These are phyloP conservation scores for Syngnathus floridae DNA, from an alignment of 2,113 vertebrate species.

Conservation along the genomic window DNA sequence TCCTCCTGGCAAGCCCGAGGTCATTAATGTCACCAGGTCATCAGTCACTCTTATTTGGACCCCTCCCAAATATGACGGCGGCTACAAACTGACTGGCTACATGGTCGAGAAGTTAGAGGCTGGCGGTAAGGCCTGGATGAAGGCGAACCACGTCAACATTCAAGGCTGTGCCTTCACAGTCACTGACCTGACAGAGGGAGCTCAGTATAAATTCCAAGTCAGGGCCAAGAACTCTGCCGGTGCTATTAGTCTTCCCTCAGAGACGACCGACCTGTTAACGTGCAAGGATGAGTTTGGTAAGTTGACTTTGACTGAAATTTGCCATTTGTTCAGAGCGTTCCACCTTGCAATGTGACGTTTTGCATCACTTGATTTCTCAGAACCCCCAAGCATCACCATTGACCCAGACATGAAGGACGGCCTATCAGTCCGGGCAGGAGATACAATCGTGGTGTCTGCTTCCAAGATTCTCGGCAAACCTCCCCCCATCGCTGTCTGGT, in stretches of 20 bases:
- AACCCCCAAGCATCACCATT: constrained; percentile 89
- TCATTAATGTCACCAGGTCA: constrained; percentile 87
- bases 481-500: constrained; percentile 88
- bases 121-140: constrained; percentile 86
- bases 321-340: background rate
- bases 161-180: constrained; percentile 91
- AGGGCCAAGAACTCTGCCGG: constrained; percentile 94
- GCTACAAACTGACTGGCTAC: constrained; percentile 92
- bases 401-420: constrained; percentile 92
- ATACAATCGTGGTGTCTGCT: constrained; percentile 85
- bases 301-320: constrained; percentile 19
- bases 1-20: constrained; percentile 96
- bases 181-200: constrained; percentile 83
- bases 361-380: constrained; percentile 60
- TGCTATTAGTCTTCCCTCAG: constrained; percentile 88
- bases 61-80: constrained; percentile 92
- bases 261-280: constrained; percentile 81
- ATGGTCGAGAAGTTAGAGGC: constrained; percentile 90
- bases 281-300: constrained; percentile 98
- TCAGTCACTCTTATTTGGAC: constrained; percentile 95
- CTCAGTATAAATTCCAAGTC: constrained; percentile 91
- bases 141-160: constrained; percentile 94
- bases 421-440: constrained; percentile 86
- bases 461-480: constrained; percentile 93
- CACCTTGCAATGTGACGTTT: background rate